Conservation (phyloP, 2,888 invertebrate genomes). For the Archips crataeganus region DNA sequence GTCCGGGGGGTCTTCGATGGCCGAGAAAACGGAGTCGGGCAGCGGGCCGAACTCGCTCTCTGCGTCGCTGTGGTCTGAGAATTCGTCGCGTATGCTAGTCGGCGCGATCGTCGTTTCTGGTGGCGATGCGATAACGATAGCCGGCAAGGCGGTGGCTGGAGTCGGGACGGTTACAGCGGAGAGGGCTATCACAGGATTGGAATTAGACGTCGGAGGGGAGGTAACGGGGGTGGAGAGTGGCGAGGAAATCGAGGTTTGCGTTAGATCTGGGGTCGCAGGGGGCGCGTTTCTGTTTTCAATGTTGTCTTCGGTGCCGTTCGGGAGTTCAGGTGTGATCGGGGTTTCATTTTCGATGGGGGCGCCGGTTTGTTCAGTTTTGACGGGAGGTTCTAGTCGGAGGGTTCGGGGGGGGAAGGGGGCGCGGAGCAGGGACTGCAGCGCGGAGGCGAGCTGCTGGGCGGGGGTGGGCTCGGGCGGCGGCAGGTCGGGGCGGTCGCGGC, state of each 20-base stretch:
- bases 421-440: background rate
- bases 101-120: background rate
- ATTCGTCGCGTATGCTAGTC: slow-evolving; percentile 14
- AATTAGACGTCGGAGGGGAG: slow-evolving; percentile 59
- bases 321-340: background rate
- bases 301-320: background rate
- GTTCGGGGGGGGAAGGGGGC: background rate
- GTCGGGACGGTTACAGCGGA: background rate
- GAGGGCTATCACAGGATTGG: slow-evolving; percentile 56
- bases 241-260: background rate
- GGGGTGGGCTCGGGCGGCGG: background rate
- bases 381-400: too few relatives aligned
- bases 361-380: too few relatives aligned
- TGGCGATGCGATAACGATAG: background rate
- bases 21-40: slow-evolving; percentile 49
- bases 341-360: background rate
- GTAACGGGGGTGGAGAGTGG: background rate
- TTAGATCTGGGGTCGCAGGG: background rate
- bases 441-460: slow-evolving; percentile 23
- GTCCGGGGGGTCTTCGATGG: slow-evolving; percentile 53
- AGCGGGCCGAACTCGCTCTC: slow-evolving; percentile 48
- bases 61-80: slow-evolving; percentile 45
- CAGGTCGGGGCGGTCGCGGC: background rate
- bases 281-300: too few relatives aligned
- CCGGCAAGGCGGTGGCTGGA: background rate